These are phyloP conservation scores for human DNA, from an alignment of 2,113 vertebrate species.

Conservation along the genomic window GRCh38 chr2:216301501-216302000, in stretches of 20 bases:
- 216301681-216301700: neutral
- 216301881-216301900: neutral
- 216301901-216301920: neutral
- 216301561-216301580: neutral
- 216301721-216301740: neutral
- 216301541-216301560: neutral
- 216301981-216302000: neutral
- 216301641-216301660: neutral
- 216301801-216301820: slow-evolving; percentile 19
- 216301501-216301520: neutral
- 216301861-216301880: neutral
- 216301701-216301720: neutral
- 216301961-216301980: neutral
- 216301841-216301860: neutral
- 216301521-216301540: neutral
- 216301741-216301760: neutral
- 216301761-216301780: neutral
- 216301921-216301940: neutral
- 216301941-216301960: neutral
- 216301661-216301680: neutral
- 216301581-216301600: neutral
- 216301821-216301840: neutral
- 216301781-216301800: neutral
- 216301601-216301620: neutral
- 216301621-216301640: neutral